A percentile compares a stretch with the other conserved stretches of the same genome.
Conservation (phyloP, 2,888 invertebrate species). For the Heliconius erato region DNA sequence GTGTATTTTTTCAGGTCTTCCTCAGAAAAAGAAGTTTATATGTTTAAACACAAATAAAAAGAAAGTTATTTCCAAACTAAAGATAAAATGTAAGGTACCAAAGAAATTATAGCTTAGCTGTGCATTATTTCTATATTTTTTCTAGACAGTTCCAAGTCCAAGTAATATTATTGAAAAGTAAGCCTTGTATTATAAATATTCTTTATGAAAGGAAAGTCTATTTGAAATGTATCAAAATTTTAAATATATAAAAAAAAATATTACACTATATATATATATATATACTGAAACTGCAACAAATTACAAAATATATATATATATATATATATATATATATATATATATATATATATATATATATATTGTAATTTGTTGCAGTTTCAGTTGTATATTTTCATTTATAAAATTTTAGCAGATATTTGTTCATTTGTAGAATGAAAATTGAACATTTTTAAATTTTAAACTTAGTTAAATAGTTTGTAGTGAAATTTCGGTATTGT, state of each 20-base stretch:
- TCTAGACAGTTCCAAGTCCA: constrained; percentile 37
- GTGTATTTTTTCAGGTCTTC: constrained; percentile 18
- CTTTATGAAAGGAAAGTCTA: not conserved
- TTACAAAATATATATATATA: not conserved
- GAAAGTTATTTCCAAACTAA: constrained; percentile 60
- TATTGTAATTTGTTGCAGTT: not conserved
- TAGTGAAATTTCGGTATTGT: constrained; percentile 7
- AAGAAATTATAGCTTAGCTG: constrained; percentile 64
- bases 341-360: not conserved
- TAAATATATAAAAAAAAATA: not conserved
- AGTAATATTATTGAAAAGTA: constrained; percentile 22
- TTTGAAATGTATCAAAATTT: not conserved
- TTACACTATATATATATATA: not conserved
- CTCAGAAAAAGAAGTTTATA: constrained; percentile 53
- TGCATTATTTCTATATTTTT: constrained; percentile 43
- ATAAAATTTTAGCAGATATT: not conserved
- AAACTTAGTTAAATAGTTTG: constrained; percentile 14
- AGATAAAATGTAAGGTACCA: constrained; percentile 63
- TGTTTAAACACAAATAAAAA: constrained; percentile 61
- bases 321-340: not conserved
- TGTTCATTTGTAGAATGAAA: not conserved
- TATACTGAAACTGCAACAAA: no score
- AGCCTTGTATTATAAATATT: constrained; percentile 1
- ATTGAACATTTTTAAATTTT: not conserved
- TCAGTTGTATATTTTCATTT: not conserved